Base-by-base conservation (phyloP, 1,140 invertebrate species). In the Listronotus oregonensis region DNA sequence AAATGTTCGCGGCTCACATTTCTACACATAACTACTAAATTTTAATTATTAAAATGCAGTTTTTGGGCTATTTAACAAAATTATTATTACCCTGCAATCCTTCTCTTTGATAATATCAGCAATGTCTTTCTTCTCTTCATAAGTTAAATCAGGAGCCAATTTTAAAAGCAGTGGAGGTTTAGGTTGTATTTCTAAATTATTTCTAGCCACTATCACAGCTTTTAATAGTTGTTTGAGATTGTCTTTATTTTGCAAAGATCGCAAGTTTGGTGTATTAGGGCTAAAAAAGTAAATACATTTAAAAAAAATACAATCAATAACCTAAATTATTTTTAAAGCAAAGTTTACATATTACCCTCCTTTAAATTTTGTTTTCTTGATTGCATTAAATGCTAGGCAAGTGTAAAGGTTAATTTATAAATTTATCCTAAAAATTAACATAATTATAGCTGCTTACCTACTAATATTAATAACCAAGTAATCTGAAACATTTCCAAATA, bases 241-340 rank as follows among this genome's bases (percentile, higher is more conserved):
- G 44, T 92, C 82, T 78, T 91, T 91, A 8, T 82, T 84, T 78
- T 99, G 97, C 70, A 98, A 81, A 66, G 85, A 82, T 64, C 97
- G 81, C 14, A 99, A 81, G 27, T 96, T 96, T 7, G 94, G 92
- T 12, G 97, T 99, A 76, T 99, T 99, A 0, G 97, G 97, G 78
- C 91, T 87, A 10, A 74, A 84, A 54, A 46, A 56, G 32, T 27
- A 27, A 27, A 5, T 27, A 27, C 1, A 27, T n/a, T n/a, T 27
- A 27, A 27, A 27, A 27, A 27, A 27, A 27, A 27, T 27, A 1
- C 5, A 3, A 27, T 27, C 5, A 27, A 27, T 27, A 3, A 5
- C 21, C 5, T 27, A 27, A 5, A 27, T 27, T 5, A 27, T 1
- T 27, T 27, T 27, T 27, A 27, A 27, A 27, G 5, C 21, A 27